Evolutionary conservation across 2,113 vertebrate genomes (phyloP), one percentile per base, ranked within the genome.

Genomic region (Rhagologus leucostigma): DNA sequence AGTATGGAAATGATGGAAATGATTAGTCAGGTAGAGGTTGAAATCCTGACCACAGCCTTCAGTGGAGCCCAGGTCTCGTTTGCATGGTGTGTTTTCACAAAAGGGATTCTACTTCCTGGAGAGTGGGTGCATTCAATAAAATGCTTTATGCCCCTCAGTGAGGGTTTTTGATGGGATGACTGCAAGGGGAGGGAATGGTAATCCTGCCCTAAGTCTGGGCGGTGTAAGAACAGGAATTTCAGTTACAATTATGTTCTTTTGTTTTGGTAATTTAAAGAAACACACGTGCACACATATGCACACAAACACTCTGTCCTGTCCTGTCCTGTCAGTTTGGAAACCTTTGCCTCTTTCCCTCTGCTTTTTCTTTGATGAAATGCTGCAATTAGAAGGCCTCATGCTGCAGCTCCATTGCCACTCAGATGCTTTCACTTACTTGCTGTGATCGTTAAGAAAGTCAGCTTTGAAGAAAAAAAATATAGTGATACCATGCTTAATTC

Each of bases 211-310:
- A 19, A 3, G 0, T 41, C 52, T 59, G 49, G 42, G 47, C 12
- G 60, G 21, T 1, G 1, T 78, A 39, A 82, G 16, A 90, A 64
- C 42, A 16, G 62, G 26, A 89, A 74, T 19, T 81, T 14, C 23
- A 35, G 30, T 62, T 60, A 19, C 8, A 41, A 4, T 27, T 7
- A 2, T 69, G 68, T 41, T 69, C 17, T 70, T 67, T 73, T 75
- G 3, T 49, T 78, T 82, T 76, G 7, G 9, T 56, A 56, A 44
- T 74, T 90, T 59, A 41, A 63, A 87, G 35, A 85, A 64, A 44
- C 1, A 3, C 20, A 44, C 4, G 15, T 5, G 2, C 10, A 47
- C 2, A 1, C 9, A 9, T 9, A 42, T 11, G 5, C 33, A 50
- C 22, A 13, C 23, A 29, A 30, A 49, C 35, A 15, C 26, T 33